phyloP scores from a whole-genome alignment of 2,888 invertebrate species.

The Pterostichus madidus region DNA sequence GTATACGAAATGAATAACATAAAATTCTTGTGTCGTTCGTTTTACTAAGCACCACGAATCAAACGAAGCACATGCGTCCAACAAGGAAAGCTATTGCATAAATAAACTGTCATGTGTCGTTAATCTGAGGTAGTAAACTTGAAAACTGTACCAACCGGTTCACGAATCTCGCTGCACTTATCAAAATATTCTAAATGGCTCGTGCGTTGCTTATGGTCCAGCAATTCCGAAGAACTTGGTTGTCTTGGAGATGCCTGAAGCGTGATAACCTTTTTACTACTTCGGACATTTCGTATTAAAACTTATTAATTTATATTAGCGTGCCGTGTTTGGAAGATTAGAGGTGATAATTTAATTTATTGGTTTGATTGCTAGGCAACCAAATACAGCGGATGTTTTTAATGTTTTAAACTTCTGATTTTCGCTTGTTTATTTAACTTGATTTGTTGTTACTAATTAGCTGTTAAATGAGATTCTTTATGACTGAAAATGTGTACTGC shows the following conservation, averaged over 20 bases:
- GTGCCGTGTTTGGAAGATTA: conserved; percentile 30
- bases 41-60: not conserved
- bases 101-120: conserved; percentile 32
- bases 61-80: not conserved
- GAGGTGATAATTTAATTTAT: conserved; percentile 59
- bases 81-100: conserved; percentile 35
- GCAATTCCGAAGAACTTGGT: not conserved
- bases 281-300: conserved; percentile 54
- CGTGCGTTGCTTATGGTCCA: conserved; percentile 27
- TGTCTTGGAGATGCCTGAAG: conserved; percentile 14
- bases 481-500: conserved; percentile 13
- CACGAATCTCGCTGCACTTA: conserved; percentile 41
- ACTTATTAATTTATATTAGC: conserved; percentile 60
- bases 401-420: not conserved
- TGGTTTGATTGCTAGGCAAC: conserved; percentile 24
- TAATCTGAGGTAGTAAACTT: not conserved
- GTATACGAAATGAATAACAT: too few relatives aligned
- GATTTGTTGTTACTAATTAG: conserved; percentile 44
- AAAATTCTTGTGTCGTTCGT: not conserved
- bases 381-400: conserved; percentile 13
- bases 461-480: conserved; percentile 15
- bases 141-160: conserved; percentile 49
- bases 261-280: conserved; percentile 51
- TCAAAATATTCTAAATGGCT: conserved; percentile 59
- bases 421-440: not conserved